These are phyloP conservation scores for Mythimna albipuncta DNA, from an alignment of 2,888 invertebrate genomes.

Conservation along the genomic window DNA sequence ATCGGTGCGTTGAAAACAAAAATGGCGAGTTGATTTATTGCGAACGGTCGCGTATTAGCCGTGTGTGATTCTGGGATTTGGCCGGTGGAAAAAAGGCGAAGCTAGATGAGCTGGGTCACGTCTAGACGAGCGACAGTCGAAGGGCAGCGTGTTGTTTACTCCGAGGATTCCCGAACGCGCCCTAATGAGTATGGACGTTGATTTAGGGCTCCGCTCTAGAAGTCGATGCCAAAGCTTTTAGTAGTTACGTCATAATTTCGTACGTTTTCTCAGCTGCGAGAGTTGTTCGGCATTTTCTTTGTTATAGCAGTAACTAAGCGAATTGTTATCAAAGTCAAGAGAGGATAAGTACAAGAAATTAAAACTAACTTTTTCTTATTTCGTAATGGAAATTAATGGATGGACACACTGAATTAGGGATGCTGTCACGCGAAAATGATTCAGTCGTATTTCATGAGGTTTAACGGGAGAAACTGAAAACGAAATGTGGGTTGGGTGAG, in stretches of 20 bases:
- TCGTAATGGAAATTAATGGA: constrained; percentile 63
- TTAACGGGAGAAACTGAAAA: constrained; percentile 38
- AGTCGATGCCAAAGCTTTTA: constrained; percentile 73
- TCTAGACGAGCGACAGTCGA: constrained; percentile 76
- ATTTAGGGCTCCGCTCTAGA: constrained; percentile 70
- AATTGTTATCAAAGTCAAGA: constrained; percentile 54
- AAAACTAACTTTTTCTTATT: constrained; percentile 50
- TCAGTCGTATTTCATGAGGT: constrained; percentile 39
- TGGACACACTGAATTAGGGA: constrained; percentile 48
- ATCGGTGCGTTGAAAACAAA: constrained; percentile 91
- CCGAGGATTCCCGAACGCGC: constrained; percentile 67
- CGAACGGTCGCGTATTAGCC: constrained; percentile 80
- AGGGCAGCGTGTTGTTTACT: constrained; percentile 73
- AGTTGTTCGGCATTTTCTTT: constrained; percentile 61
- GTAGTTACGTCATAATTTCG: constrained; percentile 77
- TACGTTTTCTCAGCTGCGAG: constrained; percentile 62
- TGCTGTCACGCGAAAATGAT: constrained; percentile 53
- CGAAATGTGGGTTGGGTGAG: constrained; percentile 30
- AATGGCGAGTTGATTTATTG: constrained; percentile 89
- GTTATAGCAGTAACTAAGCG: constrained; percentile 50
- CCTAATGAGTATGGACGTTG: constrained; percentile 78
- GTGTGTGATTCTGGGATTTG: constrained; percentile 75
- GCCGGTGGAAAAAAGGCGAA: constrained; percentile 63
- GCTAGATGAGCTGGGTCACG: constrained; percentile 71
- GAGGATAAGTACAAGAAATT: constrained; percentile 54